These are phyloP conservation scores for Hydrochoerus hydrochaeris DNA, from an alignment of 2,113 vertebrate genomes.

Conservation along the genomic window DNA sequence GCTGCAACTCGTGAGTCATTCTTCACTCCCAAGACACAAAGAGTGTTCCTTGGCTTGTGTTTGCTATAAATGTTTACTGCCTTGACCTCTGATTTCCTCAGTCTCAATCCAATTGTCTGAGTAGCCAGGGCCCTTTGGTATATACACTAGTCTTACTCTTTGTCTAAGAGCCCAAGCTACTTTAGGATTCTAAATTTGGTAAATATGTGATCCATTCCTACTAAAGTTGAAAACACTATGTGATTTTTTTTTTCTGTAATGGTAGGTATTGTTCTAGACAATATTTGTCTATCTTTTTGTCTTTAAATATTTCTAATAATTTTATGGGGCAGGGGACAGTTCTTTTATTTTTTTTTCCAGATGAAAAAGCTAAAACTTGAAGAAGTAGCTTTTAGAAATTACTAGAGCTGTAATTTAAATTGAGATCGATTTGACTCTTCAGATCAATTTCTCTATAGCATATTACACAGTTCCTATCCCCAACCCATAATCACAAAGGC, in stretches of 20 bases:
- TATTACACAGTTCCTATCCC: neutral
- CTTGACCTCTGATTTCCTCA: conserved; percentile 65
- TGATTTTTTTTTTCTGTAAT: neutral
- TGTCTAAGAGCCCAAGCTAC: conserved; percentile 49
- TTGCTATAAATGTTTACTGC: conserved; percentile 76
- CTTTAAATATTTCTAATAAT: conserved; percentile 22
- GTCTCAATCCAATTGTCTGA: conserved; percentile 38
- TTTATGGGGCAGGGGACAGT: neutral
- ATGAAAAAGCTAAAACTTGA: neutral
- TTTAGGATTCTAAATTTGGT: conserved; percentile 43
- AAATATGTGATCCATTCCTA: conserved; percentile 39
- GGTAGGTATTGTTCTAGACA: neutral
- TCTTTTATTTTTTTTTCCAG: neutral
- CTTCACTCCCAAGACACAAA: conserved; percentile 62
- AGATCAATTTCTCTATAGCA: neutral
- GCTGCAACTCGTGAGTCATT: conserved; percentile 70
- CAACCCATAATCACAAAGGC: neutral
- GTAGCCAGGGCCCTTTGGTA: conserved; percentile 52
- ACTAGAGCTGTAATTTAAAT: neutral
- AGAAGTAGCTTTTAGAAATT: conserved; percentile 36
- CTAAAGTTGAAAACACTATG: conserved; percentile 40
- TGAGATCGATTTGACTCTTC: neutral
- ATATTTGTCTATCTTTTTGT: neutral
- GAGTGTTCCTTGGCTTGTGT: conserved; percentile 48
- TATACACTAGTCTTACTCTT: conserved; percentile 43